phyloP scores from a whole-genome alignment of 2,113 vertebrate genomes.

The Rallus limicola region DNA sequence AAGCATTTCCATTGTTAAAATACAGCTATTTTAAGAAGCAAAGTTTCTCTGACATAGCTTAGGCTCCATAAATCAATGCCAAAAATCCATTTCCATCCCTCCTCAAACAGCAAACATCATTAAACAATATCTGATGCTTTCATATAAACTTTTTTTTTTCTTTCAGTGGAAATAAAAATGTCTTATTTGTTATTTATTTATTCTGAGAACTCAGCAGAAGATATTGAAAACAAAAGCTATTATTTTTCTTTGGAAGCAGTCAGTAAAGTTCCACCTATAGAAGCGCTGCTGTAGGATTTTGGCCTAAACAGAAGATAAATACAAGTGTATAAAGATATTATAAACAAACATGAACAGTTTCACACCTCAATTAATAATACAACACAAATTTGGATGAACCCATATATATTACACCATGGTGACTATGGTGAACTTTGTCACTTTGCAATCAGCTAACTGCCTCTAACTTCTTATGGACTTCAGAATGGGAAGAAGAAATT shows the following conservation, averaged over 20 bases:
- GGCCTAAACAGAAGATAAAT: not conserved
- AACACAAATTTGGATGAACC: not conserved
- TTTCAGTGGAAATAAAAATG: not conserved
- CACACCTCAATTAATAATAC: not conserved
- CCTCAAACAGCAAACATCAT: not conserved
- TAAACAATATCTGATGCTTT: not conserved
- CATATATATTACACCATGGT: not conserved
- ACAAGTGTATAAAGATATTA: not conserved
- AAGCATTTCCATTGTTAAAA: conserved; percentile 17
- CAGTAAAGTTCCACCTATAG: not conserved
- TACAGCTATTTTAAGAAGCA: not conserved
- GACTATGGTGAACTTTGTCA: not conserved
- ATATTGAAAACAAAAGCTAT: not conserved
- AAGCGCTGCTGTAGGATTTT: not conserved
- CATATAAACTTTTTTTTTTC: not conserved
- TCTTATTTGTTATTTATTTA: not conserved
- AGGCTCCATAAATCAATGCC: not conserved
- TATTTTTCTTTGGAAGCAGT: not conserved
- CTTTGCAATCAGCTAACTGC: not conserved
- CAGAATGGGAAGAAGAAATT: not conserved
- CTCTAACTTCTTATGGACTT: not conserved
- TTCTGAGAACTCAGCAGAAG: not conserved
- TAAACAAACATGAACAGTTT: not conserved
- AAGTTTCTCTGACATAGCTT: not conserved
- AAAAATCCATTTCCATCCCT: not conserved